Percentiles rank a stretch among this genome's conserved stretches.
Conservation (phyloP, 2,113 vertebrate genomes). For the Grallaria varia region DNA sequence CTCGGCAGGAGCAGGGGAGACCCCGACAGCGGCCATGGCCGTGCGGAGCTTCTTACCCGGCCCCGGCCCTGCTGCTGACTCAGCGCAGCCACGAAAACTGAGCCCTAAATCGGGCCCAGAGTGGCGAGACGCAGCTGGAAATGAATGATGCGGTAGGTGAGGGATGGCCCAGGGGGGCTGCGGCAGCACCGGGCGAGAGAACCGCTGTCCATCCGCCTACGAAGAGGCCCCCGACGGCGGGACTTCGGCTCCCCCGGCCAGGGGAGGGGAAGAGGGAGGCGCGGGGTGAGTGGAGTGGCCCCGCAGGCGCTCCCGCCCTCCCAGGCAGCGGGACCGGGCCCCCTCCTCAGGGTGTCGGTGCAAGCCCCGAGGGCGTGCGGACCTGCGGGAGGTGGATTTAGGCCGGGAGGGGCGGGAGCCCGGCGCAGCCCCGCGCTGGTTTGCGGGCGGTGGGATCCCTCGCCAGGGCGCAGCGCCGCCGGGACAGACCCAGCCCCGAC, state of each 20-base stretch:
- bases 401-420: background rate
- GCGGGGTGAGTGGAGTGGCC: background rate
- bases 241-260: background rate
- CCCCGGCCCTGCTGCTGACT: background rate
- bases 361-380: background rate
- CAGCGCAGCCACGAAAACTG: background rate
- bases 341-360: background rate
- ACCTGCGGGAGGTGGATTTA: too few relatives aligned
- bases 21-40: background rate
- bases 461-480: background rate
- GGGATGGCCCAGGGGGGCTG: too few relatives aligned
- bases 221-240: background rate
- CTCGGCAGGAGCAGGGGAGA: background rate
- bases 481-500: background rate
- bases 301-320: fast-evolving
- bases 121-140: background rate
- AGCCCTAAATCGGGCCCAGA: background rate
- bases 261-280: too few relatives aligned
- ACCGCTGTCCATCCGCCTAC: background rate
- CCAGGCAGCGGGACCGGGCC: background rate
- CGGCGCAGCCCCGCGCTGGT: background rate
- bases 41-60: too few relatives aligned
- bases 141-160: background rate
- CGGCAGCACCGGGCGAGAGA: too few relatives aligned
- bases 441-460: background rate